Percentiles rank a stretch among this genome's conserved stretches.
These are phyloP conservation scores for Hassar affinis DNA, from an alignment of 2,113 vertebrate species.

Conservation along the genomic window DNA sequence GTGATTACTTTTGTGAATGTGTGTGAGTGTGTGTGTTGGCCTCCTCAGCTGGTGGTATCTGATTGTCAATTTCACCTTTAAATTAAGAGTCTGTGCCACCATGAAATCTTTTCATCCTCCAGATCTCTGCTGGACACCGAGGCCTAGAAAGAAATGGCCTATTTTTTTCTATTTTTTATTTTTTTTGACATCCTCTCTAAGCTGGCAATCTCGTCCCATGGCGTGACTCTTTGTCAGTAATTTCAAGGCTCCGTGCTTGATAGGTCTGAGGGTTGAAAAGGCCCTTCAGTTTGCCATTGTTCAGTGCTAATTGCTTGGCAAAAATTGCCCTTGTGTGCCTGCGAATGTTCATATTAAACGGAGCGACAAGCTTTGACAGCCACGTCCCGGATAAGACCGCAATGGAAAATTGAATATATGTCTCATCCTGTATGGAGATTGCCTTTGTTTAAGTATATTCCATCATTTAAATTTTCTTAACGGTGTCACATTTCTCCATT, in stretches of 20 bases:
- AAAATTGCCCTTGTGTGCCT: constrained; percentile 33
- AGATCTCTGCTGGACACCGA: constrained; percentile 2
- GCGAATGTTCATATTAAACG: constrained; percentile 13
- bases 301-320: constrained; percentile 38
- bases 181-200: not conserved
- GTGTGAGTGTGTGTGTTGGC: constrained; percentile 25
- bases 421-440: constrained; percentile 9
- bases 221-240: constrained; percentile 49
- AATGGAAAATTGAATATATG: constrained; percentile 15
- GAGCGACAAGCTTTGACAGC: constrained; percentile 23
- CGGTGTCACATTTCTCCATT: constrained; percentile 36
- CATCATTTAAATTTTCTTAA: constrained; percentile 35
- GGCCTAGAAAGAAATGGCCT: constrained; percentile 16
- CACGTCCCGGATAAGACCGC: constrained; percentile 18
- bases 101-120: constrained; percentile 36
- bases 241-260: constrained; percentile 53
- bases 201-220: constrained; percentile 50
- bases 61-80: constrained; percentile 38
- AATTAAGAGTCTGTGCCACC: constrained; percentile 28
- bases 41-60: constrained; percentile 35
- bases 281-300: constrained; percentile 26
- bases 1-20: constrained; percentile 28
- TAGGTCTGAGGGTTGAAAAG: constrained; percentile 49
- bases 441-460: constrained; percentile 32
- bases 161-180: not conserved